Evolutionary conservation across 2,113 vertebrate genomes (phyloP).

Genomic region (Pelusios castaneus): DNA sequence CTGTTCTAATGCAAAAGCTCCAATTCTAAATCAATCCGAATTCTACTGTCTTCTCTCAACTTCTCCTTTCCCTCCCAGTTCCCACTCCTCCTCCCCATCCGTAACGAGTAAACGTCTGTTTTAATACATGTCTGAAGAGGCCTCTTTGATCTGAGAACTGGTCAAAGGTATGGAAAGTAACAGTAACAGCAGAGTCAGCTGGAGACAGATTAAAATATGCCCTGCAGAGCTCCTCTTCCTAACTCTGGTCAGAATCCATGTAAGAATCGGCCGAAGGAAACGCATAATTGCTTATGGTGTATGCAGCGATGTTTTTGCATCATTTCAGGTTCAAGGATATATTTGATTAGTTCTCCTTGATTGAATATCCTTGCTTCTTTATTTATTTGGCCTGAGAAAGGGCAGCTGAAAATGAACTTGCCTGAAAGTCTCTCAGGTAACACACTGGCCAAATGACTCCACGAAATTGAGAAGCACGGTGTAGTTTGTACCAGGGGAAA

Average conservation of each 20-base stretch:
- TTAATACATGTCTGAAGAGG: too few species aligned
- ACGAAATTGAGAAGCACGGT: background rate
- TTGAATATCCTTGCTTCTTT: background rate
- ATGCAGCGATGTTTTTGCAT: background rate
- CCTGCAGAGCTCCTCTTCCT: background rate
- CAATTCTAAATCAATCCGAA: background rate
- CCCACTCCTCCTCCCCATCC: background rate
- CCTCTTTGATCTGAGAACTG: background rate
- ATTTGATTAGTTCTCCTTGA: background rate
- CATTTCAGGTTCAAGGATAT: background rate
- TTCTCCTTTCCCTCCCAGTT: constrained; percentile 2
- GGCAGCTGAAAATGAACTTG: background rate
- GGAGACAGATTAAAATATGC: background rate
- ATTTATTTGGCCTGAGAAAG: background rate
- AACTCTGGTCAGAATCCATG: background rate
- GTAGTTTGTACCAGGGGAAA: background rate
- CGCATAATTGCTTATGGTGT: background rate
- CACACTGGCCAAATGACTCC: background rate
- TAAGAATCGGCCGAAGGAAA: background rate
- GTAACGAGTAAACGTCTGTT: background rate
- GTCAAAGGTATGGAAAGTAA: background rate
- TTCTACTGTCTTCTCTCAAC: background rate
- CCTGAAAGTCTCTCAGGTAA: background rate
- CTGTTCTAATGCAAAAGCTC: background rate
- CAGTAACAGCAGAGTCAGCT: background rate